Conservation (phyloP, 2,888 invertebrate species). For the Pyrrhosoma nymphula region DNA sequence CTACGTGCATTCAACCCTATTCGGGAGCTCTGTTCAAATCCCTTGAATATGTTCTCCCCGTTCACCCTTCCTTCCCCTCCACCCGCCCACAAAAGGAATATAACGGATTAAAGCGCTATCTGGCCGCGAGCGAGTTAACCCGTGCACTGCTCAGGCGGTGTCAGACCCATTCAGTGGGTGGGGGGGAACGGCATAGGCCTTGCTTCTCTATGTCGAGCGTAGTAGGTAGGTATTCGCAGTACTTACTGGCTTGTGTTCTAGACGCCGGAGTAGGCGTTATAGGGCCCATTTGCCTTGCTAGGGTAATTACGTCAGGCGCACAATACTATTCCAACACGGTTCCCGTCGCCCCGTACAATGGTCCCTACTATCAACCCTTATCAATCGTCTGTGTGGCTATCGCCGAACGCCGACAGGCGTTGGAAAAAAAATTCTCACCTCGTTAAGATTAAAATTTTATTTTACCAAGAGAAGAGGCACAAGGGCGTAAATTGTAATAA, state of each 20-base stretch:
- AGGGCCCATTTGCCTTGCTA: not conserved
- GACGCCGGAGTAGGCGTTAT: no score
- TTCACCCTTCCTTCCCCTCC: no score
- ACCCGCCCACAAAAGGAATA: no score
- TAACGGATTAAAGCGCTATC: no score
- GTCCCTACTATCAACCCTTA: not conserved
- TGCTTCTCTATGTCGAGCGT: no score
- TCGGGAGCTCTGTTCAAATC: not conserved
- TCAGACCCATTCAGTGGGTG: not conserved
- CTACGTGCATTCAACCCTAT: not conserved
- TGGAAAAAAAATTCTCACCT: not conserved
- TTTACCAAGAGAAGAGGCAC: no score
- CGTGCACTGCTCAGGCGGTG: not conserved
- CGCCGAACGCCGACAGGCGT: not conserved
- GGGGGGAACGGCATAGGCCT: not conserved
- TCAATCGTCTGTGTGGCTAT: not conserved
- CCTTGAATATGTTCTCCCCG: not conserved
- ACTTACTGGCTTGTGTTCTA: no score
- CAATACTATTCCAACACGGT: not conserved
- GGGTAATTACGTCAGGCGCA: not conserved
- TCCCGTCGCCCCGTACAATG: not conserved
- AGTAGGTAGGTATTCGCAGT: not conserved
- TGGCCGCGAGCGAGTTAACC: no score
- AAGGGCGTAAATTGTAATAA: no score
- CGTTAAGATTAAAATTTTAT: no score